A percentile compares a stretch with the other conserved stretches of the same genome.
Evolutionary conservation across 2,888 invertebrate genomes (phyloP).

Genomic region (Rambutsinella grinnellia): DNA sequence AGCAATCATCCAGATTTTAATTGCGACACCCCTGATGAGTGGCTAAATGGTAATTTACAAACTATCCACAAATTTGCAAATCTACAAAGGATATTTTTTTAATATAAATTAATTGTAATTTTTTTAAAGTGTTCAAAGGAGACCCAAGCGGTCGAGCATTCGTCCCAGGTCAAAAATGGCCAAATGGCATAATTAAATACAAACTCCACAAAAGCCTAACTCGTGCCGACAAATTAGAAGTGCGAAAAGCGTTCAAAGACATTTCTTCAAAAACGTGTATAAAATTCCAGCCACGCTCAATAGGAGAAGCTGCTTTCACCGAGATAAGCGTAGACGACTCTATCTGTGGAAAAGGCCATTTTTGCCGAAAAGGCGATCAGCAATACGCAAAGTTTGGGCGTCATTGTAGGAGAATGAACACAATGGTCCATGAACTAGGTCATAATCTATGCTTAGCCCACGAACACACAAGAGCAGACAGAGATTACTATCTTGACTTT

Average conservation of each 20-base stretch:
- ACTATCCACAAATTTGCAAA: no score
- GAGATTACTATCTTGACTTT: neutral
- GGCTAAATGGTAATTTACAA: no score
- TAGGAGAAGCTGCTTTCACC: neutral
- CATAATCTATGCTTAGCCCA: constrained; percentile 29
- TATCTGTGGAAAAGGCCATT: constrained; percentile 5
- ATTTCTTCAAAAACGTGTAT: constrained; percentile 20
- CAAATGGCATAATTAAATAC: neutral
- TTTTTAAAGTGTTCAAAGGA: no score
- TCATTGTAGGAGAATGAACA: neutral
- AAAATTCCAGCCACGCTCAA: no score
- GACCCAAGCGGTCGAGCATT: no score
- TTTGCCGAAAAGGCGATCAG: neutral
- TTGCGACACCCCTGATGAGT: no score
- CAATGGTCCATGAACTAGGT: constrained; percentile 24
- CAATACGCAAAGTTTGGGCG: constrained; percentile 29
- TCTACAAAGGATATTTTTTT: no score
- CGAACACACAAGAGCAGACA: constrained; percentile 5
- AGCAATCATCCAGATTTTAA: no score
- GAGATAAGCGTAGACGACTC: constrained; percentile 3
- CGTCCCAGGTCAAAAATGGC: constrained; percentile 3
- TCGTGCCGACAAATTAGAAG: neutral
- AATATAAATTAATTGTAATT: no score
- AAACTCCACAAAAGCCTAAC: neutral
- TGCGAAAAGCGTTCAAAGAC: constrained; percentile 1